phyloP scores from a whole-genome alignment of 2,113 vertebrate genomes.

The Acrocephalus kingi region DNA sequence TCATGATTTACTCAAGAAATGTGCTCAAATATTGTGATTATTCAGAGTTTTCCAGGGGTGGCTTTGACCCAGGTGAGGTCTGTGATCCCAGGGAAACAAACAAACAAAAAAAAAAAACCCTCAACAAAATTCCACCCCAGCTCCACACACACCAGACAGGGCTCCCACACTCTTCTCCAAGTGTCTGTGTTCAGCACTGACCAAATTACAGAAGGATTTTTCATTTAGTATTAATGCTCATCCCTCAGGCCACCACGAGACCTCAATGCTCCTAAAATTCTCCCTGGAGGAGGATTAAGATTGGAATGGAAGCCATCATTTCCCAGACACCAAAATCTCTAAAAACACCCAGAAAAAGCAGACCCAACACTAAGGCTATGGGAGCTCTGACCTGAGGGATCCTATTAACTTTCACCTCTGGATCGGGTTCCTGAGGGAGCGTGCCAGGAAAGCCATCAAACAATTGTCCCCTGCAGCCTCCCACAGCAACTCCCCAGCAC shows the following conservation, averaged over 20 bases:
- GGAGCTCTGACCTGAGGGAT: not conserved
- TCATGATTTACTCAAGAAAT: not conserved
- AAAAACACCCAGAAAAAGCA: not conserved
- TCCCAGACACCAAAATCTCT: not conserved
- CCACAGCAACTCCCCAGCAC: not conserved
- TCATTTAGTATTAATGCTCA: not conserved
- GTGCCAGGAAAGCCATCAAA: not conserved
- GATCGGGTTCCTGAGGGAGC: not conserved
- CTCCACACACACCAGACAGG: not conserved
- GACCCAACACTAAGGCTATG: accelerated
- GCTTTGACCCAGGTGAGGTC: not conserved
- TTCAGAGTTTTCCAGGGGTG: not conserved
- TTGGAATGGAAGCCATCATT: not conserved
- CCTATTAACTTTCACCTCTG: not conserved
- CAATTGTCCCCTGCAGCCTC: not conserved
- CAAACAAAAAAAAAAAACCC: too few species aligned
- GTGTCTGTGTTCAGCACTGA: not conserved
- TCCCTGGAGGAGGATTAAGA: not conserved
- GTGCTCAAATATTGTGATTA: not conserved
- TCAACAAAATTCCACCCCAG: not conserved
- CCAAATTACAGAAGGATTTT: not conserved
- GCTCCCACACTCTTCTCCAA: not conserved
- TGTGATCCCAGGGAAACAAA: not conserved
- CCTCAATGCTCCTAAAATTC: not conserved
- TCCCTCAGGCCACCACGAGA: not conserved